A percentile compares a stretch with the other conserved stretches of the same genome.
Conservation (phyloP, 2,888 invertebrate species). For the Macrosiphum euphorbiae region DNA sequence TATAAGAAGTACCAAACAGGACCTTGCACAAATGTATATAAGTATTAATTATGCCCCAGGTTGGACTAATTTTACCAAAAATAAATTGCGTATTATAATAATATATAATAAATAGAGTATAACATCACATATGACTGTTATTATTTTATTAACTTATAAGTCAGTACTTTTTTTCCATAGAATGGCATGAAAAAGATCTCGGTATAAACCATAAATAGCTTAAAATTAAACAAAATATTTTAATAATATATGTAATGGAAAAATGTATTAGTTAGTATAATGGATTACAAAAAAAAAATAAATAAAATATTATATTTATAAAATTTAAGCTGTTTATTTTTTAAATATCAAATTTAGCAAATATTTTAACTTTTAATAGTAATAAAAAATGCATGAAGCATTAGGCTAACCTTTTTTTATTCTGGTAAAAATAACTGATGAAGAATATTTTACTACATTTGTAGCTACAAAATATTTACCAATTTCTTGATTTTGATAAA, state of each 20-base stretch:
- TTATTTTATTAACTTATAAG: neutral
- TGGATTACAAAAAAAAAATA: no score
- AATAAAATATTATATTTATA: neutral
- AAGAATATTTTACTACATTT: neutral
- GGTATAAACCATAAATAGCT: neutral
- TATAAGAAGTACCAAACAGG: neutral
- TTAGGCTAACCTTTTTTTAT: neutral
- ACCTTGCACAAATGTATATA: neutral
- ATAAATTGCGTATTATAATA: neutral
- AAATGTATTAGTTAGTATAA: neutral
- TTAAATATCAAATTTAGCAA: neutral
- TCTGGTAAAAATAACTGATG: neutral
- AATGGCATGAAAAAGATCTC: neutral
- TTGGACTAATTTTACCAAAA: neutral
- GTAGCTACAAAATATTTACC: neutral
- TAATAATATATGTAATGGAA: neutral
- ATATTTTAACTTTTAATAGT: neutral
- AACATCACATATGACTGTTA: neutral
- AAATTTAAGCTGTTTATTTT: neutral
- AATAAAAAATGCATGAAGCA: neutral
- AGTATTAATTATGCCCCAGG: neutral
- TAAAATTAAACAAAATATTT: neutral
- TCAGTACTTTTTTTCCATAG: neutral
- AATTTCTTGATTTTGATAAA: no score
- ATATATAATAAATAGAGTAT: neutral